Conservation (phyloP, 2,888 invertebrate genomes). For the Drosophila gaucha region DNA sequence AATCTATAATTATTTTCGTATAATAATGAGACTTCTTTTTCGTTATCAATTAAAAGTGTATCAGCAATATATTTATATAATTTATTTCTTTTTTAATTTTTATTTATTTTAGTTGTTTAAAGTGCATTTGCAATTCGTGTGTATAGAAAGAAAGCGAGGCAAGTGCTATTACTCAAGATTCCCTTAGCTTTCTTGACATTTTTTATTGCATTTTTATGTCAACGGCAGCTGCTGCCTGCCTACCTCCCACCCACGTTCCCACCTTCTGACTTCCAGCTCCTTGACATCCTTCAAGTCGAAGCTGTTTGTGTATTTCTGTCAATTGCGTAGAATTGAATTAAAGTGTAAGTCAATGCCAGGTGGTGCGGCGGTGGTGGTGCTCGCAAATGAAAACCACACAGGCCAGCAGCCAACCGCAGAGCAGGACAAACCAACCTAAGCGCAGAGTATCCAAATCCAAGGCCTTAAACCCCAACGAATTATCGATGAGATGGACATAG, state of each 20-base stretch:
- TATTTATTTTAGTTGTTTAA: neutral
- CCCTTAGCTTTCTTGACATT: slow-evolving; percentile 49
- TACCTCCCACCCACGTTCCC: neutral
- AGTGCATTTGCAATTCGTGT: slow-evolving; percentile 47
- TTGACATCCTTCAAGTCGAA: slow-evolving; percentile 42
- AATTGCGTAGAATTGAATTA: slow-evolving; percentile 73
- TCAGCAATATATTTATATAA: neutral
- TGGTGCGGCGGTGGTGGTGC: slow-evolving; percentile 18
- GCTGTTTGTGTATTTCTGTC: slow-evolving; percentile 67
- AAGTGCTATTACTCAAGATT: slow-evolving; percentile 31
- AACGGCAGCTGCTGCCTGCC: slow-evolving; percentile 64
- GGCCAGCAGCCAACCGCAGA: slow-evolving; percentile 54
- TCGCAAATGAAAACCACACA: slow-evolving; percentile 42
- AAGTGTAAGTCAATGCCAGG: slow-evolving; percentile 66
- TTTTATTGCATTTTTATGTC: slow-evolving; percentile 79
- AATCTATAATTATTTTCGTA: neutral
- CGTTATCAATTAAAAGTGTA: neutral
- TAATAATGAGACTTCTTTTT: neutral
- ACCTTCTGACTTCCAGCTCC: neutral
- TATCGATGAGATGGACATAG: slow-evolving; percentile 70
- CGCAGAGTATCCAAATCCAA: slow-evolving; percentile 64
- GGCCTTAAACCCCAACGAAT: slow-evolving; percentile 58
- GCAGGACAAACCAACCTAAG: slow-evolving; percentile 56
- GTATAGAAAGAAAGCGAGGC: neutral
- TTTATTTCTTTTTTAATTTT: too few relatives aligned